Percentiles rank a stretch among this genome's conserved stretches.
phyloP scores from a whole-genome alignment of 1,140 invertebrate species.

The Phocides pigmalion region DNA sequence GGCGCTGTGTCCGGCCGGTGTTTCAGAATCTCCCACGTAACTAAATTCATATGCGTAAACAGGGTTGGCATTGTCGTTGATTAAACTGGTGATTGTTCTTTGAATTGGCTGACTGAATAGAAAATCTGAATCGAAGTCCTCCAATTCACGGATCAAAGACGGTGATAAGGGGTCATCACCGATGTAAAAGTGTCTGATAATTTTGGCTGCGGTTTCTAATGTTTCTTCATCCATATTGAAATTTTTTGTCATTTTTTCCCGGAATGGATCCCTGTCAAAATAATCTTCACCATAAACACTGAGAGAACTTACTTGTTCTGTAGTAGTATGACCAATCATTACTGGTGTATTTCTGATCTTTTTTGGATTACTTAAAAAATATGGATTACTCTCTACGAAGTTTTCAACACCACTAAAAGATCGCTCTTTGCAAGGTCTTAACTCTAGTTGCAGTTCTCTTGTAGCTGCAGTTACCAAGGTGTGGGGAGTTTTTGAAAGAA shows the following conservation, averaged over 20 bases:
- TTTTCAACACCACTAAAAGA: constrained; percentile 71
- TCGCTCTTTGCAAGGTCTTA: constrained; percentile 67
- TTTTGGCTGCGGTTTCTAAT: constrained; percentile 47
- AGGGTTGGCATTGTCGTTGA: constrained; percentile 62
- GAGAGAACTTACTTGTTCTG: constrained; percentile 37
- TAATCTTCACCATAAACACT: constrained; percentile 49
- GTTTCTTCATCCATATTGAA: constrained; percentile 62
- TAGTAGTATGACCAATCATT: constrained; percentile 66
- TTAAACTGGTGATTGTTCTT: constrained; percentile 52
- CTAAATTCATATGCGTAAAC: constrained; percentile 70
- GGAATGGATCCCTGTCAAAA: constrained; percentile 64
- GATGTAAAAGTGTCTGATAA: constrained; percentile 67
- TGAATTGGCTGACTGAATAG: constrained; percentile 63
- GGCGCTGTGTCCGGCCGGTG: constrained; percentile 47
- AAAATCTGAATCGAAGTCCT: constrained; percentile 68
- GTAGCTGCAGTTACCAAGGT: constrained; percentile 58
- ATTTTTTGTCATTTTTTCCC: constrained; percentile 56
- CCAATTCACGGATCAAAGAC: constrained; percentile 45
- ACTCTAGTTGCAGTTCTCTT: constrained; percentile 49
- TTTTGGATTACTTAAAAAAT: constrained; percentile 55
- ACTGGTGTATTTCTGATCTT: constrained; percentile 67
- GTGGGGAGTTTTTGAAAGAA: constrained; percentile 50
- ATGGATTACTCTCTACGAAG: constrained; percentile 65
- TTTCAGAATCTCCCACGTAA: constrained; percentile 49
- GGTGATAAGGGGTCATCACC: constrained; percentile 60